Base-by-base conservation (phyloP, 53 echinoderm and acorn worm genomes). In the Pentamera pediparva region DNA sequence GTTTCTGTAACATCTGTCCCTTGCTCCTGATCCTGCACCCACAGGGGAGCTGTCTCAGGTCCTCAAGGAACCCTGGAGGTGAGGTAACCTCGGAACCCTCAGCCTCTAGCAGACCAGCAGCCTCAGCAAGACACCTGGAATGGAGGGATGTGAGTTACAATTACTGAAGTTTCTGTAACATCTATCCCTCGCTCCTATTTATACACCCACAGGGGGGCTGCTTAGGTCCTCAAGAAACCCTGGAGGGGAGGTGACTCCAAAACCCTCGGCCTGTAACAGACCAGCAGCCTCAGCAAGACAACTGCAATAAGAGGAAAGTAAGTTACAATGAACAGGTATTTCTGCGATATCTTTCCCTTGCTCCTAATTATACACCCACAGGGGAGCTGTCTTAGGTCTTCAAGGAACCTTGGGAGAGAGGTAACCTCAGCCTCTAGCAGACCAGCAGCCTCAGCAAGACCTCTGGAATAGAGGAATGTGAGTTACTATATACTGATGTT, bases 31-130 rank as follows among this genome's bases (percentile, higher is more conserved):
- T 86, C 58, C 80, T 59, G 55, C 89, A 89, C 3, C 89, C 92
- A 80, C 92, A 92, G 2, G 92, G 92, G 29, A 92, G 78, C 38
- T 92, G 89, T 59, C 83, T 85, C 33, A 92, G 45, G 21, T 78
- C 79, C 53, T 92, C 89, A 4, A 89, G 47, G 67, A 92, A 92
- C 2, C 86, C 89, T 12, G 65, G 52, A 27, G 39, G 67, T 25
- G 30, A 43, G 39, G 30, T 62, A 3, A 22, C 25, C 18, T 40
- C 41, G 30, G 47, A 27, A 43, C 39, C 41, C 30, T 43, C 29
- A 5, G 30, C 29, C 41, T 41, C 27, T 15, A 67, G 45, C 30
- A 43, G 67, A 41, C 30, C 30, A 21, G 67, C 67, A 40, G 30
- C 41, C 26, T 40, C 67, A 30, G 40, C 39, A 8, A 67, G 6